Conservation (phyloP, 2,888 invertebrate genomes). For the Scaptomyza cyrtandrae region DNA sequence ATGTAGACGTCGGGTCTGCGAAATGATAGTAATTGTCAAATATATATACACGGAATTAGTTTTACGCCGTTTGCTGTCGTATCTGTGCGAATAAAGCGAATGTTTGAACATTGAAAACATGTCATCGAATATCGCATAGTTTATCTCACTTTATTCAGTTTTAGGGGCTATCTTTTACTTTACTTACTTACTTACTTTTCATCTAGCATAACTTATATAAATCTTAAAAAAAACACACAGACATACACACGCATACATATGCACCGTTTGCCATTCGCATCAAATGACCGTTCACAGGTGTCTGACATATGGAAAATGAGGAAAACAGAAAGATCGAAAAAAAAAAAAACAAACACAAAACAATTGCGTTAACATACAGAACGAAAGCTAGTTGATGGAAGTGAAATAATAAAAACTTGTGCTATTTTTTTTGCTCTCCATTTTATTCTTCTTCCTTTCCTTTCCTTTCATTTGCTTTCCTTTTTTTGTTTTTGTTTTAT, state of each 20-base stretch:
- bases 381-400: conserved; percentile 37
- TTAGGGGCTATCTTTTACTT: no score
- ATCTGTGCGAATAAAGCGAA: no score
- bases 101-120: no score
- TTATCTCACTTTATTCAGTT: no score
- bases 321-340: not conserved
- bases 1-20: conserved; percentile 93
- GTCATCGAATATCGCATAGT: no score
- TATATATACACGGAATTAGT: not conserved
- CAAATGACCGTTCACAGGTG: conserved; percentile 37
- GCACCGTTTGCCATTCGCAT: no score
- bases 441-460: not conserved
- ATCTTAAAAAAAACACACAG: not conserved
- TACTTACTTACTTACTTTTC: not conserved
- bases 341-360: conserved; percentile 7
- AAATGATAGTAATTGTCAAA: not conserved
- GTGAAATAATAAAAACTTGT: conserved; percentile 27
- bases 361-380: conserved; percentile 25
- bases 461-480: not conserved
- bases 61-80: no score
- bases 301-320: conserved; percentile 32
- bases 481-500: no score
- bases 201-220: not conserved
- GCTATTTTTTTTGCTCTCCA: conserved; percentile 31
- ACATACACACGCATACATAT: conserved; percentile 7